These are phyloP conservation scores for Distichodus sexfasciatus DNA, from an alignment of 2,797 vertebrate species.

Conservation along the genomic window DNA sequence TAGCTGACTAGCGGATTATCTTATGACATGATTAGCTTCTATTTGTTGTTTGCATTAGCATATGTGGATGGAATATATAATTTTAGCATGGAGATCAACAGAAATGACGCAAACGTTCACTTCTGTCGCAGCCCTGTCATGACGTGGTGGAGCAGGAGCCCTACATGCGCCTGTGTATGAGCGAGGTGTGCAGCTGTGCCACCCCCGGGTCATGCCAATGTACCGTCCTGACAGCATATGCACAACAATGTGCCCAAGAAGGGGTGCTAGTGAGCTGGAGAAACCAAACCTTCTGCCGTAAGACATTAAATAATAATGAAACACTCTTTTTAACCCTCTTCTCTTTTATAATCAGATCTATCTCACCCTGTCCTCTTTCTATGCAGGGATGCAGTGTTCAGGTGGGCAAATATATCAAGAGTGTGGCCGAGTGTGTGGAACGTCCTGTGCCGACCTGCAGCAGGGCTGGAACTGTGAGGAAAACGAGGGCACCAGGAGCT, in stretches of 20 bases:
- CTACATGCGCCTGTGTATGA: conserved; percentile 77
- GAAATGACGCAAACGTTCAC: no score
- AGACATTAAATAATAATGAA: conserved; percentile 49
- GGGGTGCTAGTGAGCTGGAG: conserved; percentile 75
- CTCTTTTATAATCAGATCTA: neutral
- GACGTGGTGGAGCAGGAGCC: conserved; percentile 78
- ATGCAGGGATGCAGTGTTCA: conserved; percentile 72
- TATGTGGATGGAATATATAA: no score
- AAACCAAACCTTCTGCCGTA: conserved; percentile 83
- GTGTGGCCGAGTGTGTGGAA: conserved; percentile 73
- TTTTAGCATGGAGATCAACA: no score
- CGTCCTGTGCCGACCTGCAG: conserved; percentile 72
- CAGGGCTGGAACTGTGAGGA: conserved; percentile 62
- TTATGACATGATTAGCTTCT: no score
- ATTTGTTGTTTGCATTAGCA: no score
- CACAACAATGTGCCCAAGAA: conserved; percentile 79
- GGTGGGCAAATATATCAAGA: conserved; percentile 84
- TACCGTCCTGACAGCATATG: conserved; percentile 76
- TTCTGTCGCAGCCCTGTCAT: conserved; percentile 78
- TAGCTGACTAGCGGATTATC: no score
- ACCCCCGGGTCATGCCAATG: conserved; percentile 72
- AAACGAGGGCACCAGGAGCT: conserved; percentile 52
- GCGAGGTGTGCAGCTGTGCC: conserved; percentile 76
- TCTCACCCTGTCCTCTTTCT: neutral
- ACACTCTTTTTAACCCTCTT: neutral